Evolutionary conservation across 2,113 vertebrate genomes (phyloP).

Genomic region (Oxygymnocypris stewartii): DNA sequence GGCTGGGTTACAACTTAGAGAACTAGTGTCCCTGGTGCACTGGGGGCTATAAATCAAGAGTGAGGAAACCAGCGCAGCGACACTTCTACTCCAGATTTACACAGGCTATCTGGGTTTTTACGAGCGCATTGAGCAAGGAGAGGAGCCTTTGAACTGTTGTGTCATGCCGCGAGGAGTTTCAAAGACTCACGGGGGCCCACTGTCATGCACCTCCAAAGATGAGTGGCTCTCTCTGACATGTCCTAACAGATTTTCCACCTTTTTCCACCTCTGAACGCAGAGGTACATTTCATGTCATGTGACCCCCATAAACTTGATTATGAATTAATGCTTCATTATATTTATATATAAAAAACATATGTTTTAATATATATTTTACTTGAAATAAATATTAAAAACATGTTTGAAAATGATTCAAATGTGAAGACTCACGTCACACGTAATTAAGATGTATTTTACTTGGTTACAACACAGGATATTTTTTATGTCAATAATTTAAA

Average conservation of each 20-base stretch:
- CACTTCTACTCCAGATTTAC: conserved; percentile 45
- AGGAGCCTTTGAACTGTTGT: conserved; percentile 45
- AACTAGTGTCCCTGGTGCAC: conserved; percentile 32
- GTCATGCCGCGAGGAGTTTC: conserved; percentile 29
- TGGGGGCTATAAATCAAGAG: conserved; percentile 34
- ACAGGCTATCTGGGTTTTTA: conserved; percentile 43
- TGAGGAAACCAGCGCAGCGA: conserved; percentile 5
- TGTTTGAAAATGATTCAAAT: background rate
- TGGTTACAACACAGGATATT: background rate
- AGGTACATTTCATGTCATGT: background rate
- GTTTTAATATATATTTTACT: background rate
- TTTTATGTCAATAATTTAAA: background rate
- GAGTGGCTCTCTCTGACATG: conserved; percentile 27
- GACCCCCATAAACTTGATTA: background rate
- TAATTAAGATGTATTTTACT: background rate
- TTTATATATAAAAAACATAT: too few species aligned
- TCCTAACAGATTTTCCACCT: conserved; percentile 35
- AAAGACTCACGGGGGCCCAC: conserved; percentile 34
- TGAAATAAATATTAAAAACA: background rate
- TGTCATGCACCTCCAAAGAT: conserved; percentile 32
- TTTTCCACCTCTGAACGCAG: conserved; percentile 1
- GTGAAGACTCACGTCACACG: background rate
- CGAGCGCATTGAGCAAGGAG: conserved; percentile 24
- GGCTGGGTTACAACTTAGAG: conserved; percentile 24
- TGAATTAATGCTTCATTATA: background rate